Conservation (phyloP, 2,113 vertebrate species). For the Lampris megalopsis region DNA sequence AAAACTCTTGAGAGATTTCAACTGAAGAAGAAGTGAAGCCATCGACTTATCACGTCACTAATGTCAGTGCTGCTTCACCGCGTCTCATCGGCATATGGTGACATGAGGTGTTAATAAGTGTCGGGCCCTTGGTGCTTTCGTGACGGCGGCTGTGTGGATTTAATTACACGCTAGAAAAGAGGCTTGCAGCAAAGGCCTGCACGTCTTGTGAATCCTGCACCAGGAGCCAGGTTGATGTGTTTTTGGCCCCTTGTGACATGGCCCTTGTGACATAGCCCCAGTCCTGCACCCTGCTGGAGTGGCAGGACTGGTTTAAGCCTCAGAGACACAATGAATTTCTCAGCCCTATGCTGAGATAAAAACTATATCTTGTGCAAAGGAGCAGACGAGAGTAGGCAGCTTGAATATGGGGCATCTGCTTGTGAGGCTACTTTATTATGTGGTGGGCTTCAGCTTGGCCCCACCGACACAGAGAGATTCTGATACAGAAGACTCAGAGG, state of each 20-base stretch:
- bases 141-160: background rate
- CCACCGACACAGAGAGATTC: constrained; percentile 32
- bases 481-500: constrained; percentile 54
- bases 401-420: constrained; percentile 65
- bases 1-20: constrained; percentile 16
- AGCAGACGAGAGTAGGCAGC: constrained; percentile 49
- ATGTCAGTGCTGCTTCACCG: background rate
- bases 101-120: constrained; percentile 32
- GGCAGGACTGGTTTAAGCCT: constrained; percentile 22
- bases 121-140: constrained; percentile 13
- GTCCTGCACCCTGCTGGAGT: constrained; percentile 28
- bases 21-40: no score
- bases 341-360: constrained; percentile 48
- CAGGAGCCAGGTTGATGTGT: constrained; percentile 31
- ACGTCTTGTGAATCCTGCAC: constrained; percentile 23
- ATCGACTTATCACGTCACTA: background rate
- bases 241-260: constrained; percentile 4
- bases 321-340: constrained; percentile 43
- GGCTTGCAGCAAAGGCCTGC: constrained; percentile 25
- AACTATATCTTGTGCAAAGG: constrained; percentile 41
- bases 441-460: constrained; percentile 45
- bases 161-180: constrained; percentile 16
- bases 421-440: constrained; percentile 58
- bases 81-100: constrained; percentile 36
- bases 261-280: constrained; percentile 17